Conservation (phyloP, 2,113 vertebrate species). For the Mionectes macconnelli region DNA sequence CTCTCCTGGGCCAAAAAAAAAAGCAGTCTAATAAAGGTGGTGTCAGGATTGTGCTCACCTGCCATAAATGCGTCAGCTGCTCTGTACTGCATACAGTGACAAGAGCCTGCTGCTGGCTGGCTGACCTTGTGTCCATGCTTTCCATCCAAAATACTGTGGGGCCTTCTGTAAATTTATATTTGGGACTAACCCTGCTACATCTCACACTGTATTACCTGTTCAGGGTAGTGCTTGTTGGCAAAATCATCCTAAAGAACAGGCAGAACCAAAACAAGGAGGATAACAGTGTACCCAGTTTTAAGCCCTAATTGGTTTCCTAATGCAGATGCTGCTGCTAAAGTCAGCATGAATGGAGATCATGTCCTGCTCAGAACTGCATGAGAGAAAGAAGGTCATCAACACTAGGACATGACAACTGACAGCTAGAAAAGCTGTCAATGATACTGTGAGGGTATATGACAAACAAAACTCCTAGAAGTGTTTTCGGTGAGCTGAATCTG, state of each 20-base stretch:
- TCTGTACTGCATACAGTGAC: neutral
- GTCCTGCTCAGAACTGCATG: neutral
- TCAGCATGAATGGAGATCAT: neutral
- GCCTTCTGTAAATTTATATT: fast-evolving
- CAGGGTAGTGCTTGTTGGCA: neutral
- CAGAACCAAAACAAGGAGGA: neutral
- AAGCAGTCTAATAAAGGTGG: neutral
- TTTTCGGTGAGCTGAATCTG: neutral
- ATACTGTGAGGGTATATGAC: neutral
- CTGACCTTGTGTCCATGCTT: neutral
- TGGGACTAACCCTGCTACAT: neutral
- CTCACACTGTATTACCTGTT: neutral
- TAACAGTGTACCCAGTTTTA: neutral
- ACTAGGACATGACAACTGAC: neutral
- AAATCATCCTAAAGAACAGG: neutral
- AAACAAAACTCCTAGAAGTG: neutral
- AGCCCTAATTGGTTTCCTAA: neutral
- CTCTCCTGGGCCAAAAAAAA: neutral
- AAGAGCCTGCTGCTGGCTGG: neutral
- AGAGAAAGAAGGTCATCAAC: neutral
- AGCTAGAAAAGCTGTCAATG: neutral
- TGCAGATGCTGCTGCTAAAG: neutral
- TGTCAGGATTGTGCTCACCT: neutral
- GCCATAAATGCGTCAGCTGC: neutral
- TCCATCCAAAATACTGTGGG: neutral